Evolutionary conservation across 2,113 vertebrate genomes (phyloP), one percentile per base, ranked within the genome.

Genomic region (Rhynchopsitta pachyrhyncha): DNA sequence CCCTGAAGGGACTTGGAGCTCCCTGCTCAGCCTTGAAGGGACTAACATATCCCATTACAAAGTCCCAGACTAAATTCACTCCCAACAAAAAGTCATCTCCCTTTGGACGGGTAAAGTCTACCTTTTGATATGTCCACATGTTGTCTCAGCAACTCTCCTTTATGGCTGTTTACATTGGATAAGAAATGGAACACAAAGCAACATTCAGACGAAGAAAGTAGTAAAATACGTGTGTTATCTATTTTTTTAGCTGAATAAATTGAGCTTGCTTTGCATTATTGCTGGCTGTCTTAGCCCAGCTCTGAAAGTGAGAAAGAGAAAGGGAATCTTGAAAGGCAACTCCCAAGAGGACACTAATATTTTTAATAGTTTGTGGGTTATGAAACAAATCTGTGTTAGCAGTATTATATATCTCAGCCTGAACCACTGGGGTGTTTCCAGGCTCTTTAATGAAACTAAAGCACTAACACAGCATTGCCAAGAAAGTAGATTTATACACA

Each of bases 321-420:
- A 98, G 96, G 95, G 96, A 98, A 98, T 98, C 98, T 98, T 98
- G 97, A 97, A 98, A 97, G 95, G 97, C 96, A 94, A 71, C 76
- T 98, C 98, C 94, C 96, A 44, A 94, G 96, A 97, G 97, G 97
- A 98, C 98, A 97, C 97, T 98, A 98, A 98, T 98, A 98, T 98
- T 98, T 98, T 98, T 98, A 98, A 98, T 98, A 98, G 98, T 97
- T 98, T 97, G 97, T 97, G 98, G 97, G 97, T 98, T 98, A 98
- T 98, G 98, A 98, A 98, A 98, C 98, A 98, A 98, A 98, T 98
- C 97, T 98, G 97, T 98, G 98, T 98, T 98, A 97, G 98, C 98
- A 75, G 91, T 98, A 98, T 98, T 98, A 97, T 98, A 97, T 97
- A 98, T 98, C 98, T 98, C 97, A 88, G 97, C 86, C 78, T 63